Percentiles rank a stretch among this genome's conserved stretches.
Conservation (phyloP, 2,797 vertebrate species). For the Urosaurus nigricauda region DNA sequence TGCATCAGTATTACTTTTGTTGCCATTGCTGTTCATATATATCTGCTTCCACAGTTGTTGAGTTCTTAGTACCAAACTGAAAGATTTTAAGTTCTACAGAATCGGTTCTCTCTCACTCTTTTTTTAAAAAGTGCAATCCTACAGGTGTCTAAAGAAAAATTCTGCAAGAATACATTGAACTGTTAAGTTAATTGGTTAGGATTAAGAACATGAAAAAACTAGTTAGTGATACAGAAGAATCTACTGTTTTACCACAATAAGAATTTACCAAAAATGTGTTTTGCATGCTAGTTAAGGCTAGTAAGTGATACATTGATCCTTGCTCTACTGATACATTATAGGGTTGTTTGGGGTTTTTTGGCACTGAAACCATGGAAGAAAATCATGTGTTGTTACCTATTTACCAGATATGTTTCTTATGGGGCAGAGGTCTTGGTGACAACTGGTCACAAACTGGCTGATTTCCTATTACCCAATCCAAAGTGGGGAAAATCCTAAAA, state of each 20-base stretch:
- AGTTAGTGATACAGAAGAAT: background rate
- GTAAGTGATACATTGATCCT: constrained; percentile 29
- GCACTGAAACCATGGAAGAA: constrained; percentile 3
- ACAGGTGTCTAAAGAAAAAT: background rate
- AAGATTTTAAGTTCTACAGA: background rate
- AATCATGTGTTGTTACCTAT: background rate
- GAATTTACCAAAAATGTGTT: background rate
- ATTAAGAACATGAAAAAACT: background rate
- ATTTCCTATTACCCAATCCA: background rate
- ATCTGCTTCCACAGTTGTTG: background rate
- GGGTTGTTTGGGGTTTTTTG: background rate
- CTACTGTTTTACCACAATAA: background rate
- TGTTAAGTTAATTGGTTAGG: background rate
- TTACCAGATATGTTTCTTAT: background rate
- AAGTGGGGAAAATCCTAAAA: background rate
- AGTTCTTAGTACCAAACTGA: background rate
- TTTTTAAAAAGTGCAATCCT: background rate
- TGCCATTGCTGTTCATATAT: background rate
- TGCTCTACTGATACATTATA: background rate
- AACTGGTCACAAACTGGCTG: background rate
- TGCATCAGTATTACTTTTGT: background rate
- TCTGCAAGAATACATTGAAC: background rate
- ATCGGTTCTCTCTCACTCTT: too few relatives aligned
- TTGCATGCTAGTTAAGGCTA: constrained; percentile 46
- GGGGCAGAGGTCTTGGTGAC: background rate